Percentiles rank a stretch among this genome's conserved stretches.
Evolutionary conservation across 1,140 invertebrate genomes (phyloP).

Genomic region (Drosophila bifasciata): DNA sequence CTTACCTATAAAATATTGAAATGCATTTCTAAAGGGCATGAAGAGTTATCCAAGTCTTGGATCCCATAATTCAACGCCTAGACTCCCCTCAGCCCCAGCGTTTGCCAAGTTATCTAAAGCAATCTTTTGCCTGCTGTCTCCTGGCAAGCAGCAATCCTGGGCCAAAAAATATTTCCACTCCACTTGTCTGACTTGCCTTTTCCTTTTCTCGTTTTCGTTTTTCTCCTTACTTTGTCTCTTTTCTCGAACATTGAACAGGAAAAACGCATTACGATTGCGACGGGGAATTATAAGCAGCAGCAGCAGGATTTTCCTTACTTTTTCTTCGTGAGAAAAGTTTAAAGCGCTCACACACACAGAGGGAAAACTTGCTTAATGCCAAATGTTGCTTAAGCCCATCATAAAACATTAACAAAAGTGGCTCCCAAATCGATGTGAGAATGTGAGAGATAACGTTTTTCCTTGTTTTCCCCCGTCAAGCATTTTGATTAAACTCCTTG

Average conservation of each 20-base stretch:
- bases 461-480: slow-evolving; percentile 15
- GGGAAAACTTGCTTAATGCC: too few relatives aligned
- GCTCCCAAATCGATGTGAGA: neutral
- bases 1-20: slow-evolving; percentile 50
- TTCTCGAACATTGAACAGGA: slow-evolving; percentile 42
- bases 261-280: slow-evolving; percentile 57
- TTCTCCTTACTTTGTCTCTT: slow-evolving; percentile 20
- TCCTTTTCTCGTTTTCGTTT: slow-evolving; percentile 22
- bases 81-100: neutral
- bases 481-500: slow-evolving; percentile 51
- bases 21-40: slow-evolving; percentile 35
- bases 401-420: slow-evolving; percentile 28
- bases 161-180: slow-evolving; percentile 46
- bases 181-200: slow-evolving; percentile 13
- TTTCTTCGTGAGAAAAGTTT: slow-evolving; percentile 27
- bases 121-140: slow-evolving; percentile 28
- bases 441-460: slow-evolving; percentile 3
- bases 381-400: neutral
- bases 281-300: slow-evolving; percentile 31
- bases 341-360: slow-evolving; percentile 19
- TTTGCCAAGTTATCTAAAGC: slow-evolving; percentile 56
- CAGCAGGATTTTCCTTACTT: neutral
- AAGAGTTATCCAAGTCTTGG: slow-evolving; percentile 15
- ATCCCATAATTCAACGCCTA: slow-evolving; percentile 53
- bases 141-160: slow-evolving; percentile 34